Evolutionary conservation across 2,888 invertebrate species (phyloP).

Genomic region (Teleiodes luculella): DNA sequence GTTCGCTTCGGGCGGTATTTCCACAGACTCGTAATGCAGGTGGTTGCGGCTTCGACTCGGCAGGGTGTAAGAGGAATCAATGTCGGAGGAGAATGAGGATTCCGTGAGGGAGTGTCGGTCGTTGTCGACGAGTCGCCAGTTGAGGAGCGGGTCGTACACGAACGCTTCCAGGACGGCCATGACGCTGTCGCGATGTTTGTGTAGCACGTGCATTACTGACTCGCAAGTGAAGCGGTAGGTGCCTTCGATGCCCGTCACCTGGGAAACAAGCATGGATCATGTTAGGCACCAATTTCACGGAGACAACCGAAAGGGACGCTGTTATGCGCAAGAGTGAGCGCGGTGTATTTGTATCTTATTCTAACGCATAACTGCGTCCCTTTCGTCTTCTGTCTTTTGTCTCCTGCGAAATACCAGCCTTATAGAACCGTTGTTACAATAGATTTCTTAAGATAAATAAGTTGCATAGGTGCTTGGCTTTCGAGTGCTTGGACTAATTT

Average conservation of each 20-base stretch:
- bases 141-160: constrained; percentile 97
- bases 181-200: constrained; percentile 96
- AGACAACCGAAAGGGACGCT: too few relatives aligned
- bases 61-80: constrained; percentile 60
- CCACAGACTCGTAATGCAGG: constrained; percentile 60
- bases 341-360: too few relatives aligned
- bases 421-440: too few relatives aligned
- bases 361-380: too few relatives aligned
- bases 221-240: constrained; percentile 97
- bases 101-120: constrained; percentile 62
- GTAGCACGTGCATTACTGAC: constrained; percentile 95
- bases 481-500: too few relatives aligned
- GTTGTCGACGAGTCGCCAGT: constrained; percentile 89
- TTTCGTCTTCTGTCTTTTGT: too few relatives aligned
- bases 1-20: constrained; percentile 83
- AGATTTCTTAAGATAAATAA: too few relatives aligned
- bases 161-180: constrained; percentile 99
- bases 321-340: too few relatives aligned
- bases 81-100: constrained; percentile 64
- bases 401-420: too few relatives aligned
- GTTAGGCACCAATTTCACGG: too few relatives aligned
- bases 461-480: too few relatives aligned
- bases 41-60: constrained; percentile 62
- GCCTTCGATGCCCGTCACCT: constrained; percentile 97
- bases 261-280: constrained; percentile 3